Evolutionary conservation across 1,140 invertebrate species (phyloP), one percentile per base, ranked within the genome.

Genomic region (Pachypeltis micranthus): DNA sequence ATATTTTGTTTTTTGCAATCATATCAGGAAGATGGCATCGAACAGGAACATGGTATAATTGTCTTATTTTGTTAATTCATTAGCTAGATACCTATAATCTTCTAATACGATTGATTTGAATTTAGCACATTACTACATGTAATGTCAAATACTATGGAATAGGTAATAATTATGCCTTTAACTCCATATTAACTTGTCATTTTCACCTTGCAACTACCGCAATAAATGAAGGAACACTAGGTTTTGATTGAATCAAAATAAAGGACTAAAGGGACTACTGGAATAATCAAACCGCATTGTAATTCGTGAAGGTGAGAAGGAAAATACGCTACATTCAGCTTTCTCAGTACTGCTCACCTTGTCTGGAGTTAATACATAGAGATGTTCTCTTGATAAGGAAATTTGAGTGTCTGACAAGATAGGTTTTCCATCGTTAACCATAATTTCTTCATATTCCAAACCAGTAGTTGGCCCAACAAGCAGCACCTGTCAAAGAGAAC

Each of bases 361-460:
- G 19, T 81, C 77, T 44, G 79, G 77, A 2, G 88, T 88, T 23
- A 90, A 72, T 10, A 85, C 85, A 70, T 89, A 90, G 7, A 91
- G 73, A 69, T 82, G 81, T 66, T 88, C 85, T 62, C 85, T 85
- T 67, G 82, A 81, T 1, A 85, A 81, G 58, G 91, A 90, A 64
- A 96, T 76, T 56, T 82, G 80, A 39, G 91, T 87, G 73, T 96
- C 91, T 0, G 88, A 85, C 62, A 93, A 74, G 60, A 97, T 85
- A 60, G 78, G 75, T 73, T 82, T 80, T n/a, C 84, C 83, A 12
- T 80, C 74, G 70, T 90, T 86, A 12, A 93, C 79, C 0, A 79
- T 70, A 51, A 91, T 78, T 70, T 85, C 83, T 70, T 90, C 90
- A 70, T 93, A 93, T 69, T 89, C 82, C 1, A 82, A 80, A 1